A percentile compares a stretch with the other conserved stretches of the same genome.
Conservation (phyloP, 2,113 vertebrate species). For the Beaufortia kweichowensis region DNA sequence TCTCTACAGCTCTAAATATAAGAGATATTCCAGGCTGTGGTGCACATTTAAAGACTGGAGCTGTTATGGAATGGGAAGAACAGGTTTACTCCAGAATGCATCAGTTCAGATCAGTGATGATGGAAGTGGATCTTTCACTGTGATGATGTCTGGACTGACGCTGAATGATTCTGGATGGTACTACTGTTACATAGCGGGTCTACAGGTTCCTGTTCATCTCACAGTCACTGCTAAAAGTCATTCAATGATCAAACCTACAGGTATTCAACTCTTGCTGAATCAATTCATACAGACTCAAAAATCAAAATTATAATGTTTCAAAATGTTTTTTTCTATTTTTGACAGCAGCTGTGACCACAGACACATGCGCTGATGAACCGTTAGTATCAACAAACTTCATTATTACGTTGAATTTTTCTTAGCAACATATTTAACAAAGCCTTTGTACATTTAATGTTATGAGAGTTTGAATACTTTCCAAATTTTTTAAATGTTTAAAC, state of each 20-base stretch:
- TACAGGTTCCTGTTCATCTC: constrained; percentile 50
- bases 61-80: neutral
- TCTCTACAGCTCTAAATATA: constrained; percentile 38
- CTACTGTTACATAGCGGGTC: constrained; percentile 45
- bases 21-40: constrained; percentile 19
- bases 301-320: too few relatives aligned
- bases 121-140: constrained; percentile 53
- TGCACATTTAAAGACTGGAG: constrained; percentile 38
- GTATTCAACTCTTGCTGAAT: too few relatives aligned
- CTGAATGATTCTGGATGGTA: constrained; percentile 58
- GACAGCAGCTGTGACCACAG: too few relatives aligned
- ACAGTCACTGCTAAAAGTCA: constrained; percentile 43
- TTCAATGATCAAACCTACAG: neutral
- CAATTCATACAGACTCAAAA: too few relatives aligned
- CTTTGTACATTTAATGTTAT: too few relatives aligned
- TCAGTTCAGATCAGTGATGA: constrained; percentile 56
- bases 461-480: too few relatives aligned
- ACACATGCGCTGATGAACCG: too few relatives aligned
- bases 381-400: too few relatives aligned
- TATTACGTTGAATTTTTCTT: too few relatives aligned
- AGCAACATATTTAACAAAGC: too few relatives aligned
- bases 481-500: too few relatives aligned
- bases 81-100: constrained; percentile 4
- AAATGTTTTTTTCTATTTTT: too few relatives aligned
- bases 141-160: constrained; percentile 52